These are phyloP conservation scores for Noctua janthina DNA, from an alignment of 2,888 invertebrate genomes.

Conservation along the genomic window DNA sequence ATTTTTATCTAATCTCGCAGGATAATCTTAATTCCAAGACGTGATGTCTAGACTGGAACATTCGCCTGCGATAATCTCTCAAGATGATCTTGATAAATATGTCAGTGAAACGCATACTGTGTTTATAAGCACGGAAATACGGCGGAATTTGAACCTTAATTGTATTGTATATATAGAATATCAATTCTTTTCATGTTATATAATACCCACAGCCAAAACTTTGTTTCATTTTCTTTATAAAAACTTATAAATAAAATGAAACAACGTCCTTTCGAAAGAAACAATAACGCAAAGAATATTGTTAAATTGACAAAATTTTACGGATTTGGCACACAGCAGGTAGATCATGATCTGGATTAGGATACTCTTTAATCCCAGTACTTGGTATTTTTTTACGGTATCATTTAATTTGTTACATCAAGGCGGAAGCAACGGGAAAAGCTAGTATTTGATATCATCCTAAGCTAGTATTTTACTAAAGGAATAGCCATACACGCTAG, in stretches of 20 bases:
- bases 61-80: not conserved
- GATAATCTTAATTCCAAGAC: constrained; percentile 11
- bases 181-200: not conserved
- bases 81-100: constrained; percentile 11
- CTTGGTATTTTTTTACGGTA: not conserved
- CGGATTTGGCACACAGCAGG: not conserved
- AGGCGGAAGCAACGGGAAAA: not conserved
- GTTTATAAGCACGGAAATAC: not conserved
- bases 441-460: not conserved
- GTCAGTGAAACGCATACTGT: not conserved
- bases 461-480: not conserved
- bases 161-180: not conserved
- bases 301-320: not conserved
- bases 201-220: not conserved
- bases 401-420: not conserved
- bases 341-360: not conserved
- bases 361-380: not conserved
- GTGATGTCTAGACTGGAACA: constrained; percentile 10
- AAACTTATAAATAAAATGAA: too few species aligned
- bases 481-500: too few species aligned
- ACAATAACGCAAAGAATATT: not conserved
- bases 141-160: not conserved
- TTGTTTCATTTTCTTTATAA: not conserved
- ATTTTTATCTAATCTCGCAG: constrained; percentile 6
- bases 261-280: not conserved